These are phyloP conservation scores for Ephydatia muelleri DNA, from an alignment of 37 sponge, comb jelly and placozoan species.

Conservation along the genomic window DNA sequence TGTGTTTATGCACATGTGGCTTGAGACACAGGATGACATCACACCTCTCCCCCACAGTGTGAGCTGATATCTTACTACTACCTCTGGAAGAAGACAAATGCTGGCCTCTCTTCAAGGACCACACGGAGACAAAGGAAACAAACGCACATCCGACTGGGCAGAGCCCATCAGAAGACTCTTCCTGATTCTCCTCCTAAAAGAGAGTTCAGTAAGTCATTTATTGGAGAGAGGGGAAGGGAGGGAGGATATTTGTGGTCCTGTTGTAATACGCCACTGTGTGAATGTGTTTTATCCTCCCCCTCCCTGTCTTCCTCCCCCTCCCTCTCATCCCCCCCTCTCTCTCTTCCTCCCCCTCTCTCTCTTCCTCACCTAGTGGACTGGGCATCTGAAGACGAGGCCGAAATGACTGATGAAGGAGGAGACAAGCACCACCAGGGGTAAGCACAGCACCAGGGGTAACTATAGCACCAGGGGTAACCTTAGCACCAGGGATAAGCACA, in stretches of 20 bases:
- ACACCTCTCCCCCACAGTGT: slow-evolving; percentile 28
- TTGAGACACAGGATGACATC: no score
- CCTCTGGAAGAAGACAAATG: slow-evolving; percentile 84
- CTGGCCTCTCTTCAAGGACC: slow-evolving; percentile 65
- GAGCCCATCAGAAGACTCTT: slow-evolving; percentile 40
- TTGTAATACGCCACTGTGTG: slow-evolving; percentile 10
- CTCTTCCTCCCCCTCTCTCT: background rate
- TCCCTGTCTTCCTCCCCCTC: background rate
- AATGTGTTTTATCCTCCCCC: no score
- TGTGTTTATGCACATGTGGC: background rate
- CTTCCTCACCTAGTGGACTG: background rate
- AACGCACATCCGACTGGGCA: slow-evolving; percentile 58
- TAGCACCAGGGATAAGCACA: no score
- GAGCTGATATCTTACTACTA: slow-evolving; percentile 77
- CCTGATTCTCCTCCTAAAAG: slow-evolving; percentile 34
- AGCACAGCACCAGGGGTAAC: no score
- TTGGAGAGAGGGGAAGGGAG: background rate
- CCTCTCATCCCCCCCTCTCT: background rate
- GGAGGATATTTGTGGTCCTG: background rate
- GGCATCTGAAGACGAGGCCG: no score
- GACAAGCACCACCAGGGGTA: no score
- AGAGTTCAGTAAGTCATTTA: slow-evolving; percentile 60
- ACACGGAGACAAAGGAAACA: slow-evolving; percentile 69
- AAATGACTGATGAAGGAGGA: no score
- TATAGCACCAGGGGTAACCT: no score